These are phyloP conservation scores for Phaonia tiefii DNA, from an alignment of 2,888 invertebrate genomes.

Conservation along the genomic window DNA sequence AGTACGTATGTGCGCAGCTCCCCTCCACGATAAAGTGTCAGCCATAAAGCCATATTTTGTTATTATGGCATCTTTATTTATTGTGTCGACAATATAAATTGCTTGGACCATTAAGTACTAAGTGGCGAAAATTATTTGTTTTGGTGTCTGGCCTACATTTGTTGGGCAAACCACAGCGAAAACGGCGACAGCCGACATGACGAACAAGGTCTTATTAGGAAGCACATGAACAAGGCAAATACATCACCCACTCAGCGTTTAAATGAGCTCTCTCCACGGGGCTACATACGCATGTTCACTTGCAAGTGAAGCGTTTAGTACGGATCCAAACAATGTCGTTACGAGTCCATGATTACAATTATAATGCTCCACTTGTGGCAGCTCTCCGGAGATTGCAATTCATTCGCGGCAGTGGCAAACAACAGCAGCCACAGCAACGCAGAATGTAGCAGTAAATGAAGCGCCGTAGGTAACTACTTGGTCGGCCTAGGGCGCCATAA, in stretches of 20 bases:
- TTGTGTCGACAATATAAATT: slow-evolving; percentile 41
- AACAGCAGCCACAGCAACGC: slow-evolving; percentile 3
- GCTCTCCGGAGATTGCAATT: neutral
- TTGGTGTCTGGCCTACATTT: slow-evolving; percentile 31
- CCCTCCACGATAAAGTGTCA: neutral
- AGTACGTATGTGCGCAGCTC: neutral
- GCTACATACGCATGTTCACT: neutral
- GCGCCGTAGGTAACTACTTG: neutral
- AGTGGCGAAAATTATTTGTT: slow-evolving; percentile 54
- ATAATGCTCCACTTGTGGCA: slow-evolving; percentile 12
- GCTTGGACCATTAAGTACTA: slow-evolving; percentile 48
- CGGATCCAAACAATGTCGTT: neutral
- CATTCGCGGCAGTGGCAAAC: slow-evolving; percentile 17
- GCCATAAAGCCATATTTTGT: slow-evolving; percentile 43
- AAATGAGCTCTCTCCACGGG: neutral
- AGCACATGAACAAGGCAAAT: neutral
- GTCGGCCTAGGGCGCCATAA: neutral
- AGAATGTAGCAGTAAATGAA: neutral
- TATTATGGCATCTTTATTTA: slow-evolving; percentile 37
- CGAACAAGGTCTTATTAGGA: neutral
- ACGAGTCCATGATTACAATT: neutral
- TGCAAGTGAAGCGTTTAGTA: neutral
- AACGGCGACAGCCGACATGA: neutral
- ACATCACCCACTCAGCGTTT: slow-evolving; percentile 1
- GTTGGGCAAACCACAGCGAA: neutral